Evolutionary conservation across 2,797 vertebrate species (phyloP).

Genomic region (Kryptopterus vitreolus): DNA sequence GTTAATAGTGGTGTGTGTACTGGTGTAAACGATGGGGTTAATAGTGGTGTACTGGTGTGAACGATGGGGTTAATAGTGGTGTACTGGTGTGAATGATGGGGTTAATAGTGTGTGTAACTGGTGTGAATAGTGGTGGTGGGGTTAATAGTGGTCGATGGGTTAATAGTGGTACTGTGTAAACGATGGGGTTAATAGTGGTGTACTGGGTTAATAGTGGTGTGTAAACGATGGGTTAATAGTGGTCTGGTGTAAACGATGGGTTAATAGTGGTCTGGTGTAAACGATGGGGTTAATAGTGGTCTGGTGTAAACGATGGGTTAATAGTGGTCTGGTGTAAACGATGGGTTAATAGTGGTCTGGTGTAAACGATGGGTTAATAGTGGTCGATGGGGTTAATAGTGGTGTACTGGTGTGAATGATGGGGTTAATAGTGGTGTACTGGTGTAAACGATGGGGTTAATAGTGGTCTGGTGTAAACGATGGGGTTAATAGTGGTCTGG

Average conservation of each 20-base stretch:
- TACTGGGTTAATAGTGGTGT: no score
- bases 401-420: neutral
- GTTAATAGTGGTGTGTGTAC: no score
- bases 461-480: neutral
- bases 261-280: neutral
- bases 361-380: neutral
- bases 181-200: no score
- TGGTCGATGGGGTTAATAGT: neutral
- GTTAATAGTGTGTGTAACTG: neutral
- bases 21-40: neutral
- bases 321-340: neutral
- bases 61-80: no score
- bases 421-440: neutral
- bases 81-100: neutral
- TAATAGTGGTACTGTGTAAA: neutral
- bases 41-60: neutral
- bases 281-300: no score
- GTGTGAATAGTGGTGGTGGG: neutral
- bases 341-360: neutral
- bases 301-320: neutral
- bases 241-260: neutral
- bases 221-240: no score
- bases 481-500: neutral
- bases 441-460: neutral
- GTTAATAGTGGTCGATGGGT: neutral